phyloP scores from a whole-genome alignment of 2,888 invertebrate genomes.

The Caenorhabditis sp. region DNA sequence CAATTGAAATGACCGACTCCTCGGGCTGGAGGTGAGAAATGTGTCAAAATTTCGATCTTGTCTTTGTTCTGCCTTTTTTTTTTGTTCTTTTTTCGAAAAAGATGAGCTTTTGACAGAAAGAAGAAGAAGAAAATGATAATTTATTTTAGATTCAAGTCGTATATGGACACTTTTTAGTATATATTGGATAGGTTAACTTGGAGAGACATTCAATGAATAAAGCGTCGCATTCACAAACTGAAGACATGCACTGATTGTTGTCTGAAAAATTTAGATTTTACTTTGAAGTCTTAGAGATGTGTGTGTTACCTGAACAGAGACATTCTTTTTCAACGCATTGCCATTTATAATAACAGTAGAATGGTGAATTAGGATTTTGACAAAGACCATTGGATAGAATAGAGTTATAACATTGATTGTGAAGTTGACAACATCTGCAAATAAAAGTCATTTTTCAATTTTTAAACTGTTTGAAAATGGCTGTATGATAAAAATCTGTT shows the following conservation, averaged over 20 bases:
- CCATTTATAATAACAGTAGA: conserved; percentile 36
- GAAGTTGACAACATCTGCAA: conserved; percentile 32
- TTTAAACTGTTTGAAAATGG: no score
- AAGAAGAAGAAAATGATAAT: no score
- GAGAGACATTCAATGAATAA: conserved; percentile 35
- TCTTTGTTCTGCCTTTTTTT: not conserved
- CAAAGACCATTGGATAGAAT: conserved; percentile 11
- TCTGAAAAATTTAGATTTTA: conserved; percentile 16
- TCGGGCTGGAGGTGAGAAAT: not conserved
- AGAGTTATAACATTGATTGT: conserved; percentile 17
- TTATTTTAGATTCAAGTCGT: not conserved
- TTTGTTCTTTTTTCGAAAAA: no score
- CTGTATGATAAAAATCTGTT: no score
- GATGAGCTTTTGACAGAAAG: not conserved
- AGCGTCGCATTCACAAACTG: conserved; percentile 31
- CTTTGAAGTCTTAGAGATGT: not conserved
- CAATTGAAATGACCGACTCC: not conserved
- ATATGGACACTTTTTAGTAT: conserved; percentile 20
- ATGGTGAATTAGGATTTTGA: conserved; percentile 30
- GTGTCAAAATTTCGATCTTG: not conserved
- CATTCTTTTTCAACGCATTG: conserved; percentile 12
- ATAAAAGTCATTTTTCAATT: not conserved
- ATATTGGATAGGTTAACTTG: conserved; percentile 26
- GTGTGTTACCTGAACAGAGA: conserved; percentile 10
- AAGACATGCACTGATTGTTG: conserved; percentile 26